Evolutionary conservation across 1,140 invertebrate species (phyloP).

Genomic region (Colletes gigas): DNA sequence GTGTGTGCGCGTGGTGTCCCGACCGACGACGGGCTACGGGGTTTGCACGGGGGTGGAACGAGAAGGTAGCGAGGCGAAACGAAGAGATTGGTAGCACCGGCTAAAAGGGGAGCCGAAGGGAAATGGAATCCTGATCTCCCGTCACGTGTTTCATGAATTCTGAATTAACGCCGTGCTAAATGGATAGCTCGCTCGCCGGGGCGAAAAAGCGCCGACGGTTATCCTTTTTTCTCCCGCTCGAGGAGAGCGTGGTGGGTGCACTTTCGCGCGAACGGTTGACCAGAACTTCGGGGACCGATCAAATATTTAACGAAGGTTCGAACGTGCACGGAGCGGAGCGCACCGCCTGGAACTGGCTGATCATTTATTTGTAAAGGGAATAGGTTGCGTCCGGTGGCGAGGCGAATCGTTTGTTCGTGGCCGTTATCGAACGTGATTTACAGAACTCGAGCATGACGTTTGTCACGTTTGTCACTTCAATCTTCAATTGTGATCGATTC

Average conservation of each 20-base stretch:
- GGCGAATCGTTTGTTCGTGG: neutral
- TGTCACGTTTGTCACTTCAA: neutral
- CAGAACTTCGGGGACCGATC: conserved; percentile 25
- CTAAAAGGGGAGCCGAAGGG: conserved; percentile 13
- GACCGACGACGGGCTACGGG: neutral
- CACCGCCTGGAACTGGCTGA: conserved; percentile 12
- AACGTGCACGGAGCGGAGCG: neutral
- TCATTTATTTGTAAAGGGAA: conserved; percentile 33
- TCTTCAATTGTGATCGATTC: neutral
- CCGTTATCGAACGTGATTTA: neutral
- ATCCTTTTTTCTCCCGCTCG: neutral
- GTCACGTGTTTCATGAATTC: conserved; percentile 41
- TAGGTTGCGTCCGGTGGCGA: neutral
- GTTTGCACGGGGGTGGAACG: neutral
- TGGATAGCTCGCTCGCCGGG: neutral
- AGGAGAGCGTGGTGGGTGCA: neutral
- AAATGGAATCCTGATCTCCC: conserved; percentile 32
- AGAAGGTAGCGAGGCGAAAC: neutral
- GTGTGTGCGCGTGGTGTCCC: neutral
- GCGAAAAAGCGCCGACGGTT: conserved; percentile 4
- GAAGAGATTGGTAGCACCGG: neutral
- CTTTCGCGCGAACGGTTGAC: conserved; percentile 1
- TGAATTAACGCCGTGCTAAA: conserved; percentile 39
- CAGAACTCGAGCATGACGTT: no score
- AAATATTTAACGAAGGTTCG: conserved; percentile 28